These are phyloP conservation scores for Eutolmus rufibarbis DNA, from an alignment of 2,888 invertebrate species.

Conservation along the genomic window DNA sequence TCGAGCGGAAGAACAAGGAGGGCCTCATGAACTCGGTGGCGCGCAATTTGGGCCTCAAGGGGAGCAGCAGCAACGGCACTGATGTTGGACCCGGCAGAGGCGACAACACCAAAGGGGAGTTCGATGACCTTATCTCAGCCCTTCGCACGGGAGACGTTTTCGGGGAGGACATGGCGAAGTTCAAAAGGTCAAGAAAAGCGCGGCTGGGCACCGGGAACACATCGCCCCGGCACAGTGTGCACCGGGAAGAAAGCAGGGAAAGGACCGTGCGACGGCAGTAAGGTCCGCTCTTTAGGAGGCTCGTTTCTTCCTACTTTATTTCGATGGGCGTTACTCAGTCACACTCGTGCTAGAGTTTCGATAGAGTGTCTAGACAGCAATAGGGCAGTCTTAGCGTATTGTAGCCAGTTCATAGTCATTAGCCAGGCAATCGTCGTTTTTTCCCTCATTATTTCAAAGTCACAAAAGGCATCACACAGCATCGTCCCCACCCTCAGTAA, in stretches of 20 bases:
- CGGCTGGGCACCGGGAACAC: conserved; percentile 66
- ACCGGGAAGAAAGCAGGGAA: conserved; percentile 75
- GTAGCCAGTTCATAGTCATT: conserved; percentile 27
- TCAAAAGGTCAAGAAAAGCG: conserved; percentile 78
- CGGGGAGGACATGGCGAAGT: conserved; percentile 94
- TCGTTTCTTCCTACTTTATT: background rate
- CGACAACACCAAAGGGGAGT: conserved; percentile 82
- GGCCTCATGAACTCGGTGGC: conserved; percentile 79
- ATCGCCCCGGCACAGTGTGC: conserved; percentile 70
- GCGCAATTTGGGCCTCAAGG: conserved; percentile 73
- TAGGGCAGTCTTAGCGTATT: background rate
- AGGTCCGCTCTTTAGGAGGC: background rate
- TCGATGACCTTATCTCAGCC: conserved; percentile 95
- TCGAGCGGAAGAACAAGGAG: conserved; percentile 83
- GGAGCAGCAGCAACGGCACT: conserved; percentile 54
- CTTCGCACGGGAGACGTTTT: conserved; percentile 93
- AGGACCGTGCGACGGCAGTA: conserved; percentile 65
- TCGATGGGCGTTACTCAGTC: background rate
- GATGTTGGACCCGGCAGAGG: conserved; percentile 65
- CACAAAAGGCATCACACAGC: conserved; percentile 2
- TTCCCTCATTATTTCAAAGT: background rate
- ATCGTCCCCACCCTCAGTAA: background rate
- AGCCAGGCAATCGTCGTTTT: background rate
- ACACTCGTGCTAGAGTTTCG: background rate
- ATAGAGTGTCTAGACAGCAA: background rate